Percentiles rank a stretch among this genome's conserved stretches.
Evolutionary conservation across 2,888 invertebrate species (phyloP).

Genomic region (Bombylius major): DNA sequence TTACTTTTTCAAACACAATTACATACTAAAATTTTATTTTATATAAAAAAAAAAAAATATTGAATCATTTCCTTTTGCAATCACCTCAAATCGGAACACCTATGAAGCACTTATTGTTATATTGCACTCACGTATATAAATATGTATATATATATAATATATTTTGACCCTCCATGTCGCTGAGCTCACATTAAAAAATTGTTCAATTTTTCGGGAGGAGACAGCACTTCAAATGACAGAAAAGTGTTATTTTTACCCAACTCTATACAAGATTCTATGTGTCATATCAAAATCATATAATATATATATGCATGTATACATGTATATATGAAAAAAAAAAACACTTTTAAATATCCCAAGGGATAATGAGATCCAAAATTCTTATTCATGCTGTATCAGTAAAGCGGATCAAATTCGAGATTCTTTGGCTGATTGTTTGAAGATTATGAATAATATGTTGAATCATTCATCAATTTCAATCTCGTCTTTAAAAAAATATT

Average conservation of each 20-base stretch:
- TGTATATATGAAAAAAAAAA: background rate
- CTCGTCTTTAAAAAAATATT: background rate
- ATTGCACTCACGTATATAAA: too few relatives aligned
- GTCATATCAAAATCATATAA: background rate
- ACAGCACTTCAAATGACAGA: background rate
- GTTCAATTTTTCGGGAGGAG: background rate
- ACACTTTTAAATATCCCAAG: background rate
- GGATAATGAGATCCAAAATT: background rate
- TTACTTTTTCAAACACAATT: too few relatives aligned
- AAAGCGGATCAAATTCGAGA: background rate
- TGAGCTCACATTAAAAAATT: background rate
- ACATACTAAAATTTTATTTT: too few relatives aligned
- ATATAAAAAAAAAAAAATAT: too few relatives aligned
- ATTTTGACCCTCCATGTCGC: background rate
- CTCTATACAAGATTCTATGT: too few relatives aligned
- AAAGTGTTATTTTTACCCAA: background rate
- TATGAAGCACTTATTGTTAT: background rate
- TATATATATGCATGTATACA: too few relatives aligned
- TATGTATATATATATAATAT: background rate
- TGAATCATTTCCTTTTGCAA: too few relatives aligned
- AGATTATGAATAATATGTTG: slow-evolving; percentile 1
- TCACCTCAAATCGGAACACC: background rate
- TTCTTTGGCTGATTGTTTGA: background rate
- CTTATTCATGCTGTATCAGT: background rate
- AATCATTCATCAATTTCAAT: slow-evolving; percentile 5